Percentiles rank a stretch among this genome's conserved stretches.
phyloP scores from a whole-genome alignment of 2,888 invertebrate genomes.

The Arctia plantaginis region DNA sequence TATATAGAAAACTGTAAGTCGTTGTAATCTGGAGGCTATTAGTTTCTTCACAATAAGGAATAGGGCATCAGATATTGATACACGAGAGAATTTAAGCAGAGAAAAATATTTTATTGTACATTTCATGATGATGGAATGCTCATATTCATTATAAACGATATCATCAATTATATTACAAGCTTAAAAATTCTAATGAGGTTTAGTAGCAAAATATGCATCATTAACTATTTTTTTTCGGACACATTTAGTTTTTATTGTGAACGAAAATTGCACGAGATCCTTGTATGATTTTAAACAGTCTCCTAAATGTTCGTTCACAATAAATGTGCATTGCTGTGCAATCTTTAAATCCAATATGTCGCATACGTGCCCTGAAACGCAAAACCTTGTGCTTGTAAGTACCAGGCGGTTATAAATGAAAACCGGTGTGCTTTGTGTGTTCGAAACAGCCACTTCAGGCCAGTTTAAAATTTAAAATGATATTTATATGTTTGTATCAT shows the following conservation, averaged over 20 bases:
- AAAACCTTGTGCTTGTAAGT: conserved; percentile 1
- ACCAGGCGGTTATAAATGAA: conserved; percentile 18
- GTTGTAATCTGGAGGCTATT: too few species aligned
- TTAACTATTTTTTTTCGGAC: neutral
- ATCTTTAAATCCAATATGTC: conserved; percentile 29
- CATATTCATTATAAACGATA: too few species aligned
- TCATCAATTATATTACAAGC: neutral
- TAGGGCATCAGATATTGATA: too few species aligned
- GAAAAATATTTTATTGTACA: too few species aligned
- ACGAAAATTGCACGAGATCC: conserved; percentile 6
- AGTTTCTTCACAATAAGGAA: too few species aligned
- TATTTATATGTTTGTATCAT: neutral
- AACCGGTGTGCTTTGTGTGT: conserved; percentile 7
- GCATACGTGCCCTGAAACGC: conserved; percentile 15
- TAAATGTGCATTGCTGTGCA: conserved; percentile 21
- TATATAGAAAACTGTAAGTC: too few species aligned
- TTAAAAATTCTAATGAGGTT: neutral
- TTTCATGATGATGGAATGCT: too few species aligned
- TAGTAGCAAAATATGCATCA: neutral
- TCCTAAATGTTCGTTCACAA: conserved; percentile 15
- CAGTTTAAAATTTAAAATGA: neutral
- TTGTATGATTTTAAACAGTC: conserved; percentile 11
- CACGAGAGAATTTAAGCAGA: too few species aligned
- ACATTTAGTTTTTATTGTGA: neutral
- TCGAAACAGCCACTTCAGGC: conserved; percentile 4